Conservation (phyloP, 1,140 invertebrate genomes). For the Drosophila equinoxialis region DNA sequence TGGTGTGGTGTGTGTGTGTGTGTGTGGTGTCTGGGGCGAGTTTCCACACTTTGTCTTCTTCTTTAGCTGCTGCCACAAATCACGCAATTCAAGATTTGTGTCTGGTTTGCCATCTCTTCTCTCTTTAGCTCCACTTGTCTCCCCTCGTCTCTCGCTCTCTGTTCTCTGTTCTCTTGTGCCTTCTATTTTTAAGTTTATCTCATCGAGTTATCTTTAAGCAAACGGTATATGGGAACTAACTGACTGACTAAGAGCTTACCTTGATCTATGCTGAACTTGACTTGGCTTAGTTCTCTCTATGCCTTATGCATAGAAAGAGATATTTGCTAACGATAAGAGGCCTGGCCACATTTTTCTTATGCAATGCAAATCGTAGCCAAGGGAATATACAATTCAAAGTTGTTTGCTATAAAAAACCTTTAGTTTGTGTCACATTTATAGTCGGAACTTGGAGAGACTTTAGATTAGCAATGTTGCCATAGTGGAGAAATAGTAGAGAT, state of each 20-base stretch:
- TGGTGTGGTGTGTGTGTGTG: slow-evolving; percentile 5
- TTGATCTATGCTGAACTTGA: slow-evolving; percentile 34
- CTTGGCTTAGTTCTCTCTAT: slow-evolving; percentile 5
- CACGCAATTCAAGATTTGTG: slow-evolving; percentile 43
- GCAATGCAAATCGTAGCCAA: slow-evolving; percentile 14
- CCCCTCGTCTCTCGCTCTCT: slow-evolving; percentile 28
- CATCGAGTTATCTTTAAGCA: slow-evolving; percentile 46
- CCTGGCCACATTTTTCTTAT: slow-evolving; percentile 9
- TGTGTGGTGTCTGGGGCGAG: slow-evolving; percentile 14
- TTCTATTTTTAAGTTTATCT: slow-evolving; percentile 41
- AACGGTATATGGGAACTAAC: slow-evolving; percentile 40
- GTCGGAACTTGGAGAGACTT: not conserved
- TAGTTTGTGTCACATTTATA: slow-evolving; percentile 1
- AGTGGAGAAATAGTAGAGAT: not conserved
- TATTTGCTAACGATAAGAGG: not conserved
- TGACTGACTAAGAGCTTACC: slow-evolving; percentile 11
- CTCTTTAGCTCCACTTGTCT: not conserved
- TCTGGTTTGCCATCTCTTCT: slow-evolving; percentile 33
- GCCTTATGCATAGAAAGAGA: not conserved
- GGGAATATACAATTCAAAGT: slow-evolving; percentile 5
- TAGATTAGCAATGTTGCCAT: not conserved
- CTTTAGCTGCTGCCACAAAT: slow-evolving; percentile 50
- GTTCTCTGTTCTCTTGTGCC: slow-evolving; percentile 4
- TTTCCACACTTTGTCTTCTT: slow-evolving; percentile 18
- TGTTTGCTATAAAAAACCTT: not conserved